Evolutionary conservation across 2,888 invertebrate genomes (phyloP), one percentile per base, ranked within the genome.

Genomic region (Lepidocyrtinus sp.): DNA sequence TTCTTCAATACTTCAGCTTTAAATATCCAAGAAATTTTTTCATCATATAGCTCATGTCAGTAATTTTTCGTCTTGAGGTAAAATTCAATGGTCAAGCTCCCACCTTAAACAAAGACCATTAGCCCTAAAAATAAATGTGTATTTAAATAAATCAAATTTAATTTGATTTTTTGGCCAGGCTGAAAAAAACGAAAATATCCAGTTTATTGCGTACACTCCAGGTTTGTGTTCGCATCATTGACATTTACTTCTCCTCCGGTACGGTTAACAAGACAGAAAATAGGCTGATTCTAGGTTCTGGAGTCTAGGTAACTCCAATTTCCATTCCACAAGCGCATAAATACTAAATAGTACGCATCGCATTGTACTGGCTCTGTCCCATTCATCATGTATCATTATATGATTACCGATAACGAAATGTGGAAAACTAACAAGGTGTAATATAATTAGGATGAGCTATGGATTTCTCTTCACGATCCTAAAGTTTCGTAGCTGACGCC

Each of bases 401-500:
- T 81, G 81, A 81, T 77, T 81, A 81, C 76, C 36, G 68, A 73
- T 67, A 74, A 64, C 62, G 73, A 67, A 36, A 46, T 73, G 63
- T 77, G 71, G 75, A 71, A 78, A 76, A 67, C 67, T 75, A 83
- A 83, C 83, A 83, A 83, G 83, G 83, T 81, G 76, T 83, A 81
- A 75, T 78, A 75, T 83, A 83, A 83, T 83, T 83, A 81, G 67
- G 81, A 70, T 74, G 64, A 70, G 67, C 63, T 72, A 71, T 64
- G 77, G 70, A 77, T 77, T 72, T 45, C 22, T 63, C 27, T 50
- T 71, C 72, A 77, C 77, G 78, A 83, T 81, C 81, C 72, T 68
- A 68, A 75, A 83, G 81, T 81, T 78, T 77, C 75, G 81, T 75
- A 83, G 75, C 75, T 83, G 83, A 81, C 81, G 83, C 83, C 83